Base-by-base conservation (phyloP, 2,888 invertebrate species). In the Drosophila colorata region DNA sequence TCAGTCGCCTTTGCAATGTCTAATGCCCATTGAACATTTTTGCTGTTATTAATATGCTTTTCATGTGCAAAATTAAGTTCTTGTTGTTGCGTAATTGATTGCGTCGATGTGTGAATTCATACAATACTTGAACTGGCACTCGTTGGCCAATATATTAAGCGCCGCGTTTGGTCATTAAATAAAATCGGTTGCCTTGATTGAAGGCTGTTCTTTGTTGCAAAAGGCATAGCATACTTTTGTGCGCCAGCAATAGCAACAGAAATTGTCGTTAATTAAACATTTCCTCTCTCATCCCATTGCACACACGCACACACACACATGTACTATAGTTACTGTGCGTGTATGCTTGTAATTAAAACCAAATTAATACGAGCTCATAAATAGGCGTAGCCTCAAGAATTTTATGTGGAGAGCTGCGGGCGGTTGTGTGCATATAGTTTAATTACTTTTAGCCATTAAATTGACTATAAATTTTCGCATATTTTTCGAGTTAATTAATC, bases 181-280 rank as follows among this genome's bases (percentile, higher is more conserved):
- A 48, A 57, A 61, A 61, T 72, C 64, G 43, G 40, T 51, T 41
- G 37, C 59, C 41, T 43, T 52, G 52, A 58, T 63, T 57, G 58
- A 23, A 41, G 53, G 28, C 14, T 48, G 37, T 66, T 11, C 46
- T 23, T 40, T 38, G 31, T 20, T 41, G 35, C 48, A 57, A 18
- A 72, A 65, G 61, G 9, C 40, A 31, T 82, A 65, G 86, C 86
- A 75, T 58, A 74, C 70, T 51, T 82, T 67, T 80, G 47, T 59
- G 77, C 64, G 67, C 48, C 7, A 2, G 1, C 33, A 8, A 52
- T 4, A 33, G 25, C 14, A 13, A 0, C 56, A 57, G 33, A 60
- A 57, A 46, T 55, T 64, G 61, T 41, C 43, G 38, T 44, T 78
- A 69, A 87, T 82, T 87, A 85, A 85, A 81, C 71, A 76, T 71